Base-by-base conservation (phyloP, 2,113 vertebrate species). In the Trogon melanurus region DNA sequence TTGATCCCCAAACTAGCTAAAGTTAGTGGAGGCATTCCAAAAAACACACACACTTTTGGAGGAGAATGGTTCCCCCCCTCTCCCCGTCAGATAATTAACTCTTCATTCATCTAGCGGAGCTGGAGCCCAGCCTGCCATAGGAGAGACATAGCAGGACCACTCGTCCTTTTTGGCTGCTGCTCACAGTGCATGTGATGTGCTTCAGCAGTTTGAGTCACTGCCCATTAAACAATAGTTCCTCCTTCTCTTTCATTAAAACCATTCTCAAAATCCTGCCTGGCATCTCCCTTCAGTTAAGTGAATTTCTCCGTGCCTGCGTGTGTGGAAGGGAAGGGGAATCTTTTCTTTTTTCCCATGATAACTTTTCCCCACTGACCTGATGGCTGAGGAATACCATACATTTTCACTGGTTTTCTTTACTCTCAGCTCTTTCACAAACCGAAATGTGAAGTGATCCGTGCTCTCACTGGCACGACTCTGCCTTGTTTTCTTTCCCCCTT, bases 381-480 rank as follows among this genome's bases (percentile, higher is more conserved):
- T 67, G 78, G 56, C 92, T 95, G 85, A 96, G 95, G 94, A 91
- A 93, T 76, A 83, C 62, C 74, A 10, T 92, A 73, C 19, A 13
- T 92, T 91, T 50, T 79, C 82, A 80, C 85, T 95, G 79, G 93
- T 95, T 93, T 70, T 94, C 95, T 97, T 95, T 76, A 87, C 91
- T 94, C 95, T 93, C 80, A 97, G 90, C 94, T 95, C 96, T 97
- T 96, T 92, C 94, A 96, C 95, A 98, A 97, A 97, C 23, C 70
- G 56, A 82, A 93, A 96, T 96, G 96, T 97, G 97, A 97, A 98
- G 71, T 60, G 89, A 97, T 87, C 95, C 93, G 0, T 98, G 97
- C 96, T 93, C 88, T 96, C 91, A 90, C 69, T 96, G 97, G 83
- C 90, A 97, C 58, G 0, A 71, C 82, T 92, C 71, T 80, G 71